Conservation (phyloP, 2,888 invertebrate genomes). For the Tortrix viridana region DNA sequence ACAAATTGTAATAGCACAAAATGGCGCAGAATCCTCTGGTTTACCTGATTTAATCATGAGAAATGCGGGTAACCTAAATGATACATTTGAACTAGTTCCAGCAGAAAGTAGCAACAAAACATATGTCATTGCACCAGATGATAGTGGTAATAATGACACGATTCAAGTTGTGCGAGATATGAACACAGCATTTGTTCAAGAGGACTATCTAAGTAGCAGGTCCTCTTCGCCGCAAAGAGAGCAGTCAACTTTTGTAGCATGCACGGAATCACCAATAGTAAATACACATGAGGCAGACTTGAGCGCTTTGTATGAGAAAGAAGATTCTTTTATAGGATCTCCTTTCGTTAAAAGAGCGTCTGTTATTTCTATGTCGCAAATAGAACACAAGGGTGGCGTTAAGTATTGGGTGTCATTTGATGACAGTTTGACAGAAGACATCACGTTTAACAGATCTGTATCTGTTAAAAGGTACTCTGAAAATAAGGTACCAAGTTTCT, state of each 20-base stretch:
- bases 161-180: constrained; percentile 45
- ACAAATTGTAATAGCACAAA: background rate
- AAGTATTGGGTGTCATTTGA: constrained; percentile 80
- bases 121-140: constrained; percentile 27
- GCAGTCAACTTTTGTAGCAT: constrained; percentile 53
- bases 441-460: constrained; percentile 28
- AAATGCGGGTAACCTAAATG: background rate
- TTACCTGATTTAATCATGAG: too few species aligned
- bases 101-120: constrained; percentile 37
- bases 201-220: constrained; percentile 44
- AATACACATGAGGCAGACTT: constrained; percentile 47
- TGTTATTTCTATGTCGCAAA: constrained; percentile 73
- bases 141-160: constrained; percentile 37
- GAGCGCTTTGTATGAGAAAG: constrained; percentile 57
- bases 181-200: constrained; percentile 70
- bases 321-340: constrained; percentile 59
- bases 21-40: too few species aligned
- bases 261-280: constrained; percentile 62
- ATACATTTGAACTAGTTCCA: constrained; percentile 26
- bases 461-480: constrained; percentile 47
- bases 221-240: constrained; percentile 60
- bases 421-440: constrained; percentile 50
- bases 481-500: constrained; percentile 66
- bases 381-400: constrained; percentile 66
- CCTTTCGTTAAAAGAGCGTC: constrained; percentile 65